These are phyloP conservation scores for Graphium colonna DNA, from an alignment of 2,888 invertebrate genomes.

Conservation along the genomic window DNA sequence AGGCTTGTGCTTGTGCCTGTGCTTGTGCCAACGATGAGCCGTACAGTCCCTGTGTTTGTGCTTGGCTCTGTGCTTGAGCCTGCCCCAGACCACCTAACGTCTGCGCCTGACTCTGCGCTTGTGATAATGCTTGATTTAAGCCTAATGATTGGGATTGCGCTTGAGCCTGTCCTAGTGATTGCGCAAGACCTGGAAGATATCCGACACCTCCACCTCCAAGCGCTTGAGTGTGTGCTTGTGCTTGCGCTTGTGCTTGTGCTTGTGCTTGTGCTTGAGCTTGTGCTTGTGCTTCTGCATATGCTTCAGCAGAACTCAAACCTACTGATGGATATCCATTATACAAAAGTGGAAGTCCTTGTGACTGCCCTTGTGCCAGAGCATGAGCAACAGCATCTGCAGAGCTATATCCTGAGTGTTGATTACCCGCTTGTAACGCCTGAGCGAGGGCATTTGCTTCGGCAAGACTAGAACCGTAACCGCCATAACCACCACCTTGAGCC, in stretches of 20 bases:
- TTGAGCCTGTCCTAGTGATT: neutral
- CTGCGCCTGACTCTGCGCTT: constrained; percentile 2
- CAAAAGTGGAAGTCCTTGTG: neutral
- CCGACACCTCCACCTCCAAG: neutral
- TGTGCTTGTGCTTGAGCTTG: too few species aligned
- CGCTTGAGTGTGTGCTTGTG: constrained; percentile 6
- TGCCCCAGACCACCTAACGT: neutral
- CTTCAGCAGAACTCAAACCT: constrained; percentile 10
- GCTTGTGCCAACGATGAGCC: neutral
- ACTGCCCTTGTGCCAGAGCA: constrained; percentile 2
- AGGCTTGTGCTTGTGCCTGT: constrained; percentile 13
- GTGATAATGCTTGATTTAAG: constrained; percentile 7
- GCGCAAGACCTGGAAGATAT: neutral
- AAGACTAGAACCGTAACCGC: neutral
- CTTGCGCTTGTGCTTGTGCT: constrained; percentile 12
- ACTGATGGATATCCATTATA: constrained; percentile 2
- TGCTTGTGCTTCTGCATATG: constrained; percentile 7
- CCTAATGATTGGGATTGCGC: neutral
- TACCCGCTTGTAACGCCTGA: neutral
- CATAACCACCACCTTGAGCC: constrained; percentile 5
- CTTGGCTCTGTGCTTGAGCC: constrained; percentile 3
- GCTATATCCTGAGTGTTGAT: constrained; percentile 1
- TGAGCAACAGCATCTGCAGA: constrained; percentile 11
- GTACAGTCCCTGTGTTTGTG: constrained; percentile 2
- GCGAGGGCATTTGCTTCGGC: constrained; percentile 10